A percentile compares a stretch with the other conserved stretches of the same genome.
Evolutionary conservation across 2,113 vertebrate genomes (phyloP).

Genomic region (Diadophis punctatus): DNA sequence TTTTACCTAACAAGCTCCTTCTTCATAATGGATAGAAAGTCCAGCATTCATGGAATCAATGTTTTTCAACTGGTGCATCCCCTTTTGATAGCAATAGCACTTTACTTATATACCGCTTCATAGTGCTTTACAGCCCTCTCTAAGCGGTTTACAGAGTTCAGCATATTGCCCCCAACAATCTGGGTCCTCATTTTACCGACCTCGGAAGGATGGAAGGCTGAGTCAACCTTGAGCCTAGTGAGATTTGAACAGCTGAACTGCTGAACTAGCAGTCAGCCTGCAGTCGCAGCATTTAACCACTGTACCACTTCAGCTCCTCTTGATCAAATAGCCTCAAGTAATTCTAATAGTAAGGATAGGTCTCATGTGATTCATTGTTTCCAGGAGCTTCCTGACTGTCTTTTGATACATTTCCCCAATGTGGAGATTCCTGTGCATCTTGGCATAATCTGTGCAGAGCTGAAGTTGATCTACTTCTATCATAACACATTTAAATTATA

Average conservation of each 20-base stretch:
- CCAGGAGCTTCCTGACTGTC: neutral
- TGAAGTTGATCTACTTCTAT: neutral
- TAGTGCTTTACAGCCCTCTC: too few species aligned
- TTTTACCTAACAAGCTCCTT: neutral
- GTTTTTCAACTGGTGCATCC: neutral
- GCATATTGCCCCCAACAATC: too few species aligned
- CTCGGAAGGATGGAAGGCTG: too few species aligned
- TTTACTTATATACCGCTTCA: too few species aligned
- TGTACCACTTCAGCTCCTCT: too few species aligned
- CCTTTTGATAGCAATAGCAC: too few species aligned
- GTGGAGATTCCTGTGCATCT: neutral
- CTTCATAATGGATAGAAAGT: neutral
- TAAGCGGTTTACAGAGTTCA: too few species aligned
- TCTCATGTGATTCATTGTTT: neutral
- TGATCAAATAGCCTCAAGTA: neutral
- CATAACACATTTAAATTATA: neutral
- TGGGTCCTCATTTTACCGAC: too few species aligned
- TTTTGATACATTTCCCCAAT: neutral
- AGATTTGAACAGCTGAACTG: too few species aligned
- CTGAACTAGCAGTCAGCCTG: too few species aligned
- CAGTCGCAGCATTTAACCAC: too few species aligned
- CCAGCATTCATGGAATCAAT: neutral
- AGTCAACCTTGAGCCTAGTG: too few species aligned
- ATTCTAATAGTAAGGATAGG: neutral
- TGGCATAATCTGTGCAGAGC: neutral